These are phyloP conservation scores for Drosophila erecta DNA, from an alignment of 1,140 invertebrate genomes.

Conservation along the genomic window DNA sequence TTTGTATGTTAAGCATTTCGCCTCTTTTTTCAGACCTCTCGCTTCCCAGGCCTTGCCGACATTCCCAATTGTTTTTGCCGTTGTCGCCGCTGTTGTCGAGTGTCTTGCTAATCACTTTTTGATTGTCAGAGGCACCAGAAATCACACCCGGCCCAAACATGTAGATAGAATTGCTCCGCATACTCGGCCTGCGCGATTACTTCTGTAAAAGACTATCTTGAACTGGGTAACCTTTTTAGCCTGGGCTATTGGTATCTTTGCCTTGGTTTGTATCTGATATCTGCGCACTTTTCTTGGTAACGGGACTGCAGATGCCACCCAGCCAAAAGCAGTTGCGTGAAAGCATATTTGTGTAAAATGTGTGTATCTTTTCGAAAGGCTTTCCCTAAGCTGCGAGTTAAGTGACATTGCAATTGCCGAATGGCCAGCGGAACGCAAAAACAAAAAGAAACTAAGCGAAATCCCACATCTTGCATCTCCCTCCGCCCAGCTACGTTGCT, in stretches of 20 bases:
- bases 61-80: conserved; percentile 43
- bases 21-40: conserved; percentile 15
- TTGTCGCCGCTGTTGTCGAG: conserved; percentile 46
- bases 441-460: conserved; percentile 15
- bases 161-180: conserved; percentile 9
- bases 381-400: conserved; percentile 11
- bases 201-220: neutral
- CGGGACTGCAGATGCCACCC: conserved; percentile 15
- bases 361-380: conserved; percentile 48
- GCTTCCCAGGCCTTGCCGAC: conserved; percentile 66
- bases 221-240: conserved; percentile 18
- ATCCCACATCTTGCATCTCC: conserved; percentile 4
- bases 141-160: conserved; percentile 29
- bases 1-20: conserved; percentile 72
- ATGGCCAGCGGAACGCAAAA: conserved; percentile 21
- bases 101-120: conserved; percentile 61
- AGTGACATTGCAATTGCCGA: conserved; percentile 60
- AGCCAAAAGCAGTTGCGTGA: conserved; percentile 60
- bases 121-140: conserved; percentile 41
- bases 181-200: neutral
- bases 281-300: conserved; percentile 21
- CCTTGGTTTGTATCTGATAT: conserved; percentile 53
- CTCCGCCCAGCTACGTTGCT: neutral
- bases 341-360: conserved; percentile 78
- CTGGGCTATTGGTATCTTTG: conserved; percentile 2